Evolutionary conservation across 2,888 invertebrate species (phyloP).

Genomic region (Stegana nigrithorax): DNA sequence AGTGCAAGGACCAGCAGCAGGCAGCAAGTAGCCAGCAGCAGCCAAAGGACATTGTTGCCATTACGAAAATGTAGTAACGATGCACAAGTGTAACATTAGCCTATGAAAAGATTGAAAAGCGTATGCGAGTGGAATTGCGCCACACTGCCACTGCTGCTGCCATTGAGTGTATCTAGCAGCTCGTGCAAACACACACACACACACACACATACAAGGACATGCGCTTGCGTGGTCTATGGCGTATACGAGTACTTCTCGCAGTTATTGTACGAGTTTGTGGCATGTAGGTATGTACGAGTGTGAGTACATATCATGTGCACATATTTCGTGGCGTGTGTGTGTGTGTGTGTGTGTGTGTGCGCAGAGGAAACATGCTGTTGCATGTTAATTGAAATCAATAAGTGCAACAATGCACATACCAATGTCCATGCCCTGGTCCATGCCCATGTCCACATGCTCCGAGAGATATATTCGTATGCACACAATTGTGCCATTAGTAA

Average conservation of each 20-base stretch:
- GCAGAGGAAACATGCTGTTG: constrained; percentile 58
- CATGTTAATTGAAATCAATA: constrained; percentile 62
- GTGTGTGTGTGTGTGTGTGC: constrained; percentile 22
- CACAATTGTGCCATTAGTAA: constrained; percentile 16
- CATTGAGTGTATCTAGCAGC: no score
- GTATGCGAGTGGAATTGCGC: constrained; percentile 3
- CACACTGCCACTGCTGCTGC: no score
- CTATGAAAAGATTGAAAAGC: constrained; percentile 56
- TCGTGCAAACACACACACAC: background rate
- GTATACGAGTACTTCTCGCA: no score
- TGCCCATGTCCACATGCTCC: background rate
- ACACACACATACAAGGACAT: no score
- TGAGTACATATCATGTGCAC: no score
- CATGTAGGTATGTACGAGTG: constrained; percentile 7
- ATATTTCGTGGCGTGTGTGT: constrained; percentile 13
- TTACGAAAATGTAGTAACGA: constrained; percentile 43
- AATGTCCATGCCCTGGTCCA: constrained; percentile 2
- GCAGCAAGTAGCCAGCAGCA: background rate
- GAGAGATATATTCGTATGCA: background rate
- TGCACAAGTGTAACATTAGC: constrained; percentile 60
- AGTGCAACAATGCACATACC: constrained; percentile 44
- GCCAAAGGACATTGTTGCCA: constrained; percentile 18
- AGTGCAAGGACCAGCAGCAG: constrained; percentile 3
- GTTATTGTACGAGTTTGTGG: no score
- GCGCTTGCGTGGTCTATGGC: no score